Percentiles rank a stretch among this genome's conserved stretches.
These are phyloP conservation scores for Meta bourneti DNA, from an alignment of 2,888 invertebrate species.

Conservation along the genomic window DNA sequence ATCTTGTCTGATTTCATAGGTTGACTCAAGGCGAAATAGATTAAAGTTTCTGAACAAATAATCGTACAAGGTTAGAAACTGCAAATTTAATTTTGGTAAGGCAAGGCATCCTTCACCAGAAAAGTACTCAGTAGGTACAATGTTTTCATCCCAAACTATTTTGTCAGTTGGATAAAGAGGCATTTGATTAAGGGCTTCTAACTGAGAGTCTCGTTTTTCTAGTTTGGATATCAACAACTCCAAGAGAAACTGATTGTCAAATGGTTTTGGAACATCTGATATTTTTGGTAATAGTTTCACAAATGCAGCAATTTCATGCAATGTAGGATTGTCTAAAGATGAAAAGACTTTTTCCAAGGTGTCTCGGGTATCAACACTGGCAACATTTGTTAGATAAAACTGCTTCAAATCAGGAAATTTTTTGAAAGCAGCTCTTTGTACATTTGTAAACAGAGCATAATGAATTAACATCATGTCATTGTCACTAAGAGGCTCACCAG, in stretches of 20 bases:
- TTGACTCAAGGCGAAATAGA: conserved; percentile 97
- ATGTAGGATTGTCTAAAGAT: conserved; percentile 87
- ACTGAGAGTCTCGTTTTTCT: conserved; percentile 92
- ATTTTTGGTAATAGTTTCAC: conserved; percentile 91
- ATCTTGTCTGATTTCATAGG: conserved; percentile 99
- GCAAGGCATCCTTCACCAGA: conserved; percentile 97
- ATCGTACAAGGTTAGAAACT: conserved; percentile 98
- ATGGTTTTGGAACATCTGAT: conserved; percentile 84
- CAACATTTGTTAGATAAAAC: conserved; percentile 96
- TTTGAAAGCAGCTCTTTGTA: conserved; percentile 96
- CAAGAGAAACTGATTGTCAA: conserved; percentile 87
- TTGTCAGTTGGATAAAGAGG: conserved; percentile 98
- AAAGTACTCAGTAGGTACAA: conserved; percentile 98
- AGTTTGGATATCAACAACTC: conserved; percentile 88
- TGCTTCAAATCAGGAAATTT: conserved; percentile 92
- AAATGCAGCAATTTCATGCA: conserved; percentile 92
- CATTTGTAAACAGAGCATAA: conserved; percentile 93
- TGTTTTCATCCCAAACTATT: conserved; percentile 99
- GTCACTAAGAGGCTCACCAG: conserved; percentile 95
- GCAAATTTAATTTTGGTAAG: conserved; percentile 97
- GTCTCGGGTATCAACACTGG: conserved; percentile 94
- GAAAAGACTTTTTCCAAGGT: conserved; percentile 92
- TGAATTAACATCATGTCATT: conserved; percentile 96
- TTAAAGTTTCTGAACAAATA: conserved; percentile 98
- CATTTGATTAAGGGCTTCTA: conserved; percentile 97